These are phyloP conservation scores for Barypeithes pellucidus DNA, from an alignment of 2,888 invertebrate species.

Conservation along the genomic window DNA sequence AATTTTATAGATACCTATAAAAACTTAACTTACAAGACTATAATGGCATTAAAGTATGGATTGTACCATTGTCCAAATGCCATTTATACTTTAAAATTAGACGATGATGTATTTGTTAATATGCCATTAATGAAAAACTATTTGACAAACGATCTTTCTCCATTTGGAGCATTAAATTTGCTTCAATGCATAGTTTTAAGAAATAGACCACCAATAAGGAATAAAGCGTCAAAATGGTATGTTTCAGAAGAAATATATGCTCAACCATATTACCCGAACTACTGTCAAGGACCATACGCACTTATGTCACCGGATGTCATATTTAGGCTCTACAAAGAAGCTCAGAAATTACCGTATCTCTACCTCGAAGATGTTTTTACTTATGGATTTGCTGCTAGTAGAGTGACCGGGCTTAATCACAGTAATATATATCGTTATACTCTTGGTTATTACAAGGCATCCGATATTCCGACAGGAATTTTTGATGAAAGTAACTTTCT, in stretches of 20 bases:
- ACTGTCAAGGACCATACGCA: constrained; percentile 81
- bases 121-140: constrained; percentile 76
- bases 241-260: constrained; percentile 73
- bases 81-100: constrained; percentile 79
- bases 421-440: constrained; percentile 12
- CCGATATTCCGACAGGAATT: not conserved
- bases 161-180: constrained; percentile 76
- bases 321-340: constrained; percentile 71
- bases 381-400: constrained; percentile 31
- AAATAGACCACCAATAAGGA: constrained; percentile 65
- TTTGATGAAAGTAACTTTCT: constrained; percentile 16
- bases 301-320: constrained; percentile 75
- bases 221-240: constrained; percentile 81
- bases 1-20: constrained; percentile 84
- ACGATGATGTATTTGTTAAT: constrained; percentile 86
- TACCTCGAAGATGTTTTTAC: constrained; percentile 78
- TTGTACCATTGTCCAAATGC: constrained; percentile 80
- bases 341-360: constrained; percentile 76
- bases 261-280: constrained; percentile 82
- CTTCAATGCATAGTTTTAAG: constrained; percentile 76
- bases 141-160: constrained; percentile 74
- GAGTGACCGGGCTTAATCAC: constrained; percentile 21
- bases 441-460: not conserved
- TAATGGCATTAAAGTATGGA: constrained; percentile 87
- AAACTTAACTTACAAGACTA: constrained; percentile 89